Percentiles rank a stretch among this genome's conserved stretches.
Evolutionary conservation across 1,140 invertebrate species (phyloP).

Genomic region (Hyles euphorbiae): DNA sequence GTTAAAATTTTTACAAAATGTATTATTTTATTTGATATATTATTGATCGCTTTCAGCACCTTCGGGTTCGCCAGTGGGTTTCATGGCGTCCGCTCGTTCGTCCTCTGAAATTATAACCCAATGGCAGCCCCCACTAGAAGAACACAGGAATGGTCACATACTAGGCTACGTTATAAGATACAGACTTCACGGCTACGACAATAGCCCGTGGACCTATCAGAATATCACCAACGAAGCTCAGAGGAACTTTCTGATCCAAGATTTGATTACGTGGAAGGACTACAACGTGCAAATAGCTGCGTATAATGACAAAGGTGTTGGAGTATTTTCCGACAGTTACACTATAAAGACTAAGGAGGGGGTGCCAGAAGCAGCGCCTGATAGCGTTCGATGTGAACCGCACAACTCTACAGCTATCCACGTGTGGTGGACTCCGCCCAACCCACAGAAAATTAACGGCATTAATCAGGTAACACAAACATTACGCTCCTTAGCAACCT

Average conservation of each 20-base stretch:
- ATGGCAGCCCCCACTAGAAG: slow-evolving; percentile 96
- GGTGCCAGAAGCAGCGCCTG: slow-evolving; percentile 93
- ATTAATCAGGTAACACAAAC: slow-evolving; percentile 89
- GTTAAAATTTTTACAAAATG: too few relatives aligned
- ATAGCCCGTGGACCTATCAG: slow-evolving; percentile 90
- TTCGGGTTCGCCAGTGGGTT: slow-evolving; percentile 90
- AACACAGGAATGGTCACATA: slow-evolving; percentile 96
- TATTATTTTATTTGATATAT: too few relatives aligned
- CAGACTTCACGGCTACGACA: slow-evolving; percentile 91
- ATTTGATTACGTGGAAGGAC: slow-evolving; percentile 98
- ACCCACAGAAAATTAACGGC: slow-evolving; percentile 98
- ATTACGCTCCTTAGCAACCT: neutral
- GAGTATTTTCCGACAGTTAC: slow-evolving; percentile 92
- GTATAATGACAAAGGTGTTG: slow-evolving; percentile 97
- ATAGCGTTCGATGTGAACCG: slow-evolving; percentile 85
- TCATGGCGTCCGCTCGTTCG: slow-evolving; percentile 93
- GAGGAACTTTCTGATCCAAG: slow-evolving; percentile 93
- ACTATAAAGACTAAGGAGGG: slow-evolving; percentile 97
- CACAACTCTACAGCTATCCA: slow-evolving; percentile 91
- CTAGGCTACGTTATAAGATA: slow-evolving; percentile 95
- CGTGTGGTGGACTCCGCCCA: slow-evolving; percentile 93
- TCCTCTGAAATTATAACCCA: slow-evolving; percentile 97
- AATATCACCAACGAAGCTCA: slow-evolving; percentile 96
- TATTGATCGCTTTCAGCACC: slow-evolving; percentile 79
- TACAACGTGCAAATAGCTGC: slow-evolving; percentile 98